Conservation (phyloP, 1,140 invertebrate genomes). For the Papilio polytes region DNA sequence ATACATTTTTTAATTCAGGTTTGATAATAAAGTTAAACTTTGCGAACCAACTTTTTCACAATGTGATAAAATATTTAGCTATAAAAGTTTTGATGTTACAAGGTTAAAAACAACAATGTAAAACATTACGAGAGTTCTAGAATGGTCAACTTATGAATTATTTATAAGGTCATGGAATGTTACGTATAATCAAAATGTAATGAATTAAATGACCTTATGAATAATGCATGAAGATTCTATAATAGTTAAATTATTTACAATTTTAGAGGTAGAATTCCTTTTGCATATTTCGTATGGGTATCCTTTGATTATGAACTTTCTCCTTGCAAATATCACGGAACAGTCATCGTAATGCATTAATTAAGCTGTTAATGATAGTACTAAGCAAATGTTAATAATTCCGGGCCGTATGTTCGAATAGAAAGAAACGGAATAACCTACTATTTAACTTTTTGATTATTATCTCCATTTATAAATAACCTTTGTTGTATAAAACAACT, state of each 20-base stretch:
- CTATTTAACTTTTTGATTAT: too few species aligned
- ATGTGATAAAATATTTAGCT: neutral
- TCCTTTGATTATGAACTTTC: neutral
- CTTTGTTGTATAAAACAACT: too few species aligned
- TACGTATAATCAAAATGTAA: slow-evolving; percentile 18
- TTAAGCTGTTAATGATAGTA: too few species aligned
- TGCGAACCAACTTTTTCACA: neutral
- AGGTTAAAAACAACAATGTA: neutral
- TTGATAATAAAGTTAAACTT: too few species aligned
- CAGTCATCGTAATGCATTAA: too few species aligned
- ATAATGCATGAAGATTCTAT: neutral
- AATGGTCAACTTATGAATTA: slow-evolving; percentile 16
- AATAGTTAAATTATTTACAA: neutral
- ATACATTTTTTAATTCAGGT: too few species aligned
- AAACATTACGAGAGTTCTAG: slow-evolving; percentile 3
- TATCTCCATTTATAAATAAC: too few species aligned
- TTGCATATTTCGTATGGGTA: neutral
- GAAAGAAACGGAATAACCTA: too few species aligned
- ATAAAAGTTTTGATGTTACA: neutral
- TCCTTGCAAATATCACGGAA: too few species aligned
- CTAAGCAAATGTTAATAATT: too few species aligned
- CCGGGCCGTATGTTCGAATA: too few species aligned
- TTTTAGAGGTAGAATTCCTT: neutral
- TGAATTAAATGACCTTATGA: slow-evolving; percentile 4
- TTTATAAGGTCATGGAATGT: slow-evolving; percentile 20